Evolutionary conservation across 1,140 invertebrate genomes (phyloP), one percentile per base, ranked within the genome.

Genomic region (Halesus radiatus): DNA sequence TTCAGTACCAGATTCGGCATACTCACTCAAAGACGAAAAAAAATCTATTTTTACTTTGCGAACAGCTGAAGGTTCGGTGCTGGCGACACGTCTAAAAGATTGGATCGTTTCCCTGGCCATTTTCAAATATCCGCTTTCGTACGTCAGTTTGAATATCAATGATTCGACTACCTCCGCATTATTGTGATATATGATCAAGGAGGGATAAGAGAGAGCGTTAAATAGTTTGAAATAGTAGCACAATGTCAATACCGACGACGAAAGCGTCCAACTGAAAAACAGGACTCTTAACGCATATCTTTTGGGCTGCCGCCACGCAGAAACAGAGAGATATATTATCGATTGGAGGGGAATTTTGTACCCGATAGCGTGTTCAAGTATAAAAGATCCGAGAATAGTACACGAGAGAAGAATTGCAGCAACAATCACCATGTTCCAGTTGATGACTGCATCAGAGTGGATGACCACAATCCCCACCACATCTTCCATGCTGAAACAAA

Each of bases 241-340:
- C 53, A 56, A 6, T 5, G 53, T 56, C 53, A 20, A 23, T 8
- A 60, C 56, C 23, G 56, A 60, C 3, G 56, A 60, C 7, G 56
- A 18, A 18, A 60, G 56, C 56, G 56, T 60, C 56, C 56, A 60
- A 22, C 56, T 22, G 56, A 60, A 60, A 20, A 60, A 60, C 20
- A 60, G 20, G 3, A 60, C 23, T 8, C 56, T 60, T 1, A 22
- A 23, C 16, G 23, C 56, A 23, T 60, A 23, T 23, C 5, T n/a
- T 23, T n/a, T 56, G n/a, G 56, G 56, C 18, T 60, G 56, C 18
- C 56, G 16, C 16, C 6, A 10, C 3, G 15, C 56, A 8, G 56
- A 60, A 4, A 60, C 56, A 13, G 56, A 1, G 1, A 60, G 2
- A 23, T 23, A 60, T 60, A 20, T n/a, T 22, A 23, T 22, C 0